Evolutionary conservation across 2,113 vertebrate species (phyloP).

Genomic region (Cnemophilus loriae): DNA sequence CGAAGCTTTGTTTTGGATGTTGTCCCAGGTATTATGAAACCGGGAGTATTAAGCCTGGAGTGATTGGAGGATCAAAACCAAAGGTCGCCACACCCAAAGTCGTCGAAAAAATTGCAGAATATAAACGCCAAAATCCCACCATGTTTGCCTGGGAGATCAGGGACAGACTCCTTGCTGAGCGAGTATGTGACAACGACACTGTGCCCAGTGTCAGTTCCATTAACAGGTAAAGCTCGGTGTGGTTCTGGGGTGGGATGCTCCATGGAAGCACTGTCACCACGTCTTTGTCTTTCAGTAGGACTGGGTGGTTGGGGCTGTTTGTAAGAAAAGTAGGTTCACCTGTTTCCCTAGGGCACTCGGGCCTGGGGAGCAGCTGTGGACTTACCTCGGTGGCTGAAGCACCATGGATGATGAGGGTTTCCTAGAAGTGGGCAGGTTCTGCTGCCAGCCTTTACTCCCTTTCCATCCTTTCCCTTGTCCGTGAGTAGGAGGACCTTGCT

Average conservation of each 20-base stretch:
- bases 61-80: slow-evolving; percentile 99
- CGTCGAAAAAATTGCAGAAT: slow-evolving; percentile 98
- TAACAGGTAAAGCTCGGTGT: slow-evolving; percentile 83
- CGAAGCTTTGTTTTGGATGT: slow-evolving; percentile 41
- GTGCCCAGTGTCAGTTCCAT: slow-evolving; percentile 99
- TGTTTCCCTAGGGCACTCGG: fast-evolving
- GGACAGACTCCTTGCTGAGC: slow-evolving; percentile 92
- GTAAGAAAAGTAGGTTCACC: not conserved
- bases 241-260: not conserved
- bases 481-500: fast-evolving
- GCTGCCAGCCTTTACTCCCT: not conserved
- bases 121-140: slow-evolving; percentile 99
- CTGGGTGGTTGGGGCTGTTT: not conserved
- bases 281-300: fast-evolving
- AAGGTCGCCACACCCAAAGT: slow-evolving; percentile 99
- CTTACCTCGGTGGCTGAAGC: fast-evolving
- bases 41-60: slow-evolving; percentile 96
- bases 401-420: fast-evolving
- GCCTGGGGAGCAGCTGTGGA: not conserved
- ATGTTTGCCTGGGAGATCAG: slow-evolving; percentile 99
- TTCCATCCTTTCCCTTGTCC: fast-evolving
- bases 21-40: slow-evolving; percentile 95
- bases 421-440: fast-evolving
- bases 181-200: slow-evolving; percentile 97
- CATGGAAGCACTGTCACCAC: fast-evolving